Percentiles rank a stretch among this genome's conserved stretches.
These are phyloP conservation scores for Herpetotheres cachinnans DNA, from an alignment of 2,113 vertebrate species.

Conservation along the genomic window DNA sequence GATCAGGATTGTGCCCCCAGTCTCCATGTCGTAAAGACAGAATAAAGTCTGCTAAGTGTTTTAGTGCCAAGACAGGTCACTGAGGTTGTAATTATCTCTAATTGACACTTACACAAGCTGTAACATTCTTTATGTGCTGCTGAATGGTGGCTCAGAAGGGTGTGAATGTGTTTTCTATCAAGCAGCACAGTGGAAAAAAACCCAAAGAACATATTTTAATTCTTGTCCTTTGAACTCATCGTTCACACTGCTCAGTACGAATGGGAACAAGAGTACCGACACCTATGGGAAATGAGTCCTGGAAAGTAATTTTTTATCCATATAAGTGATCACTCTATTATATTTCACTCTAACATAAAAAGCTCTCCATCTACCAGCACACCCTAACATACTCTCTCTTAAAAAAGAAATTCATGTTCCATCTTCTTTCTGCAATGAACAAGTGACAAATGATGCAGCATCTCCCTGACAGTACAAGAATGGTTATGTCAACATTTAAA, in stretches of 20 bases:
- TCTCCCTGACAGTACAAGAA: not conserved
- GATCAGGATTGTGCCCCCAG: not conserved
- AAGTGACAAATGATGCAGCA: not conserved
- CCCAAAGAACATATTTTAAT: not conserved
- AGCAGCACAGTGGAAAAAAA: not conserved
- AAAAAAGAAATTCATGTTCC: not conserved
- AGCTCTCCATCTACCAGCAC: not conserved
- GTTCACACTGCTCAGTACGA: not conserved
- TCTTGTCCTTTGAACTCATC: constrained; percentile 1
- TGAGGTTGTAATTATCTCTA: constrained; percentile 45
- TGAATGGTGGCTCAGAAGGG: not conserved
- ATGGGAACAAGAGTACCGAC: not conserved
- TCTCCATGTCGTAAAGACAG: not conserved
- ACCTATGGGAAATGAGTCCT: not conserved
- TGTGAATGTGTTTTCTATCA: not conserved
- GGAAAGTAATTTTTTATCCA: not conserved
- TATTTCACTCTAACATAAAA: not conserved
- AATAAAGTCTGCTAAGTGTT: constrained; percentile 38
- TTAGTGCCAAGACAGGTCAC: constrained; percentile 34
- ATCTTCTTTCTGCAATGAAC: not conserved
- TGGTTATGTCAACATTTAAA: not conserved
- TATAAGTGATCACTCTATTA: not conserved
- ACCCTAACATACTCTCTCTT: not conserved
- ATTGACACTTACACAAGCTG: constrained; percentile 28
- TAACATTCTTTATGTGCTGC: constrained; percentile 18